phyloP scores from a whole-genome alignment of 1,140 invertebrate genomes.

The Caerostris extrusa region DNA sequence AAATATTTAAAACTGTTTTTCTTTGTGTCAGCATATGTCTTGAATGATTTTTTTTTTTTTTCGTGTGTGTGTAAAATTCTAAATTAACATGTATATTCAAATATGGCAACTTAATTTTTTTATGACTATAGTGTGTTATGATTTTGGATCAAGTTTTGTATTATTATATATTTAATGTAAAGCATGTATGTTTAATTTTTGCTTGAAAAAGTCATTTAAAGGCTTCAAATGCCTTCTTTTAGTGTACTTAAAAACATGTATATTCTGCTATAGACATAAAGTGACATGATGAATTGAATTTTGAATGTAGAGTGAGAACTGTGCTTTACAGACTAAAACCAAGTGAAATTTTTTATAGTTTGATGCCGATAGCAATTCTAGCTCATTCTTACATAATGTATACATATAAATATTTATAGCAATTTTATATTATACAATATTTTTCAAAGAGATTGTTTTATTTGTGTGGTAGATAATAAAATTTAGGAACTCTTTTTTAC shows the following conservation, averaged over 20 bases:
- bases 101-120: not conserved
- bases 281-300: not conserved
- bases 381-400: not conserved
- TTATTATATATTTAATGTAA: not conserved
- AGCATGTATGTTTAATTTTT: not conserved
- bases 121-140: not conserved
- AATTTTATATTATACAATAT: conserved; percentile 56
- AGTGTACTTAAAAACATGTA: not conserved
- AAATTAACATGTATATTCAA: not conserved
- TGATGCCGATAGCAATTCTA: conserved; percentile 27
- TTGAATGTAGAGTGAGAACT: not conserved
- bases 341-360: conserved; percentile 10
- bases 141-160: not conserved
- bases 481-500: conserved; percentile 34
- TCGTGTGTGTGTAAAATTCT: not conserved
- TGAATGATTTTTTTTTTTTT: not conserved
- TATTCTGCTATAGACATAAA: not conserved
- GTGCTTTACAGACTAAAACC: not conserved
- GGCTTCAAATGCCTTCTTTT: not conserved
- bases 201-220: not conserved
- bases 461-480: conserved; percentile 10
- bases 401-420: conserved; percentile 41
- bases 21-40: not conserved
- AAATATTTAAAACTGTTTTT: conserved; percentile 43
- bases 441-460: conserved; percentile 53